These are phyloP conservation scores for Xylota sylvarum DNA, from an alignment of 2,888 invertebrate genomes.

Conservation along the genomic window DNA sequence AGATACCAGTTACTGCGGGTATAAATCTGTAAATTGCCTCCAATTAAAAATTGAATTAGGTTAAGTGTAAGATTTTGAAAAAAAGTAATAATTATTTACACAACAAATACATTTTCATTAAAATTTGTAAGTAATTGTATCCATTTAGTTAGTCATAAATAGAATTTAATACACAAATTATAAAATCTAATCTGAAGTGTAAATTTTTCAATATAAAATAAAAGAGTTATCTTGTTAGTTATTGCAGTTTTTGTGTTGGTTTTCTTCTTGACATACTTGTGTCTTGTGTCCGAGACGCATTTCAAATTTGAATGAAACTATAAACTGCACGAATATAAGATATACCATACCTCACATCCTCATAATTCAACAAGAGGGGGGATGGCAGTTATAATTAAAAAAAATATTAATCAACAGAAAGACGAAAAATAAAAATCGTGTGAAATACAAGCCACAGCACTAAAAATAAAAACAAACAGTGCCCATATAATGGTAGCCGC, in stretches of 20 bases:
- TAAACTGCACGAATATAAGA: too few relatives aligned
- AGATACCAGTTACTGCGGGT: constrained; percentile 28
- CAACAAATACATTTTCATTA: not conserved
- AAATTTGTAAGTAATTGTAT: not conserved
- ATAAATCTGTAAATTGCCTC: constrained; percentile 54
- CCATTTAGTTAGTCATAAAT: not conserved
- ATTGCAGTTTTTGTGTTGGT: not conserved
- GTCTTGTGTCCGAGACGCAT: too few relatives aligned
- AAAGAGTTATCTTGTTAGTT: constrained; percentile 1
- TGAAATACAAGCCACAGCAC: too few relatives aligned
- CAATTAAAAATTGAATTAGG: not conserved
- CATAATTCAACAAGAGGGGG: too few relatives aligned
- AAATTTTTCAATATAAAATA: not conserved
- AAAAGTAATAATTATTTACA: not conserved
- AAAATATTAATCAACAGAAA: too few relatives aligned
- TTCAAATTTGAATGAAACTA: too few relatives aligned
- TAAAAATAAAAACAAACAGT: too few relatives aligned
- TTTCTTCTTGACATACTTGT: too few relatives aligned
- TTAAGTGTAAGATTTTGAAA: not conserved
- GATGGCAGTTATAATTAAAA: too few relatives aligned
- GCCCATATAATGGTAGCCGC: too few relatives aligned
- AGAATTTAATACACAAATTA: not conserved
- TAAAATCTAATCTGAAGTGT: not conserved
- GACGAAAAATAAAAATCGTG: too few relatives aligned
- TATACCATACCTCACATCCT: too few relatives aligned